These are phyloP conservation scores for Pollenia amentaria DNA, from an alignment of 2,888 invertebrate species.

Conservation along the genomic window DNA sequence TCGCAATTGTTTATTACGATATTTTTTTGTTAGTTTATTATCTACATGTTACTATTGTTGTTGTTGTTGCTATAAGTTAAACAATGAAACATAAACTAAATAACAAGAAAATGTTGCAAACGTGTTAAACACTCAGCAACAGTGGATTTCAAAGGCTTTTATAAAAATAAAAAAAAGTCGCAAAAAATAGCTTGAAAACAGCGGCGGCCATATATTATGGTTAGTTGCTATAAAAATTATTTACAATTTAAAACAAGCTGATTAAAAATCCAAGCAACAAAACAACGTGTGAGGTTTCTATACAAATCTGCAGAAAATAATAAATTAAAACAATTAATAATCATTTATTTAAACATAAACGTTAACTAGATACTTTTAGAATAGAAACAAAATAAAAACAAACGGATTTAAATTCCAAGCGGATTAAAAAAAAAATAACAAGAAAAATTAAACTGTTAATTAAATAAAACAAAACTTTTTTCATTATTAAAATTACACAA, in stretches of 20 bases:
- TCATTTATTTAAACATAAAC: background rate
- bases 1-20: slow-evolving; percentile 51
- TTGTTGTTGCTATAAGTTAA: slow-evolving; percentile 49
- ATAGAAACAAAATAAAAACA: background rate
- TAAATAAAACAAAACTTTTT: background rate
- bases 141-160: slow-evolving; percentile 25
- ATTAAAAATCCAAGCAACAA: slow-evolving; percentile 30
- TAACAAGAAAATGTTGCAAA: slow-evolving; percentile 51
- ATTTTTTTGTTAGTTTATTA: slow-evolving; percentile 27
- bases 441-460: slow-evolving; percentile 15
- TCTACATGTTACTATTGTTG: slow-evolving; percentile 34
- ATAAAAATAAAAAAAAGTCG: background rate
- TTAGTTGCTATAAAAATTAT: slow-evolving; percentile 54
- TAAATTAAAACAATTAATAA: slow-evolving; percentile 48
- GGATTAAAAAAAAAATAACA: background rate
- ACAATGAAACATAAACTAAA: slow-evolving; percentile 43
- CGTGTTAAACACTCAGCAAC: slow-evolving; percentile 52
- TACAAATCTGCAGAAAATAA: slow-evolving; percentile 22
- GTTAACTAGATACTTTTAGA: slow-evolving; percentile 10
- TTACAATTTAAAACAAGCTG: slow-evolving; percentile 40
- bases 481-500: background rate
- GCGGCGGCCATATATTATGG: slow-evolving; percentile 64
- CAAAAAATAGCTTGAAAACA: background rate
- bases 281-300: slow-evolving; percentile 71
- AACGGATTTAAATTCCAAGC: slow-evolving; percentile 13